phyloP scores from a whole-genome alignment of 2,113 vertebrate species.

The Phalacrocorax aristotelis region DNA sequence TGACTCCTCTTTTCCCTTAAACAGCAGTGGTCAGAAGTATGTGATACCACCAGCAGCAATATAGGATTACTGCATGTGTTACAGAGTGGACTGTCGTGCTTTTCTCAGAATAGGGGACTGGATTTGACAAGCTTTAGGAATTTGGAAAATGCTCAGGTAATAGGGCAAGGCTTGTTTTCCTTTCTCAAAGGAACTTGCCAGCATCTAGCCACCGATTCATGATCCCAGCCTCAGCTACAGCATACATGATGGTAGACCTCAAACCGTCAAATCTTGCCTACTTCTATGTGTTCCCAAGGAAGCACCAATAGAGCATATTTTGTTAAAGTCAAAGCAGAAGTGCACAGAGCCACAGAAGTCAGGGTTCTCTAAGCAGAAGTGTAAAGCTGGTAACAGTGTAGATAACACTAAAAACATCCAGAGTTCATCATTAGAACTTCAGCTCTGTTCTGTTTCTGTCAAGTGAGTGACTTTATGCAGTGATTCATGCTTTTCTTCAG shows the following conservation, averaged over 20 bases:
- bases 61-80: neutral
- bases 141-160: neutral
- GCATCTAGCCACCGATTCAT: neutral
- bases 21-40: neutral
- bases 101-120: neutral
- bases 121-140: neutral
- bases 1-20: neutral
- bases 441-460: neutral
- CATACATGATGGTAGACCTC: neutral
- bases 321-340: neutral
- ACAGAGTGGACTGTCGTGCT: neutral
- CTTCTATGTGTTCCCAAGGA: neutral
- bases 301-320: neutral
- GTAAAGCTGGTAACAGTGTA: neutral
- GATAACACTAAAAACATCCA: neutral
- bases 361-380: neutral
- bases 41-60: neutral
- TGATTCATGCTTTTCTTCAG: constrained; percentile 7
- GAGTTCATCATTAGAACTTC: neutral
- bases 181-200: neutral
- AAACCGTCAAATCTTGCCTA: neutral
- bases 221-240: neutral
- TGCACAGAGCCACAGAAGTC: neutral
- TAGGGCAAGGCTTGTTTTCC: neutral
- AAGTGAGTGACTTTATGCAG: neutral